phyloP scores from a whole-genome alignment of 2,797 vertebrate species.

The Pseudotriccus pelzelni region DNA sequence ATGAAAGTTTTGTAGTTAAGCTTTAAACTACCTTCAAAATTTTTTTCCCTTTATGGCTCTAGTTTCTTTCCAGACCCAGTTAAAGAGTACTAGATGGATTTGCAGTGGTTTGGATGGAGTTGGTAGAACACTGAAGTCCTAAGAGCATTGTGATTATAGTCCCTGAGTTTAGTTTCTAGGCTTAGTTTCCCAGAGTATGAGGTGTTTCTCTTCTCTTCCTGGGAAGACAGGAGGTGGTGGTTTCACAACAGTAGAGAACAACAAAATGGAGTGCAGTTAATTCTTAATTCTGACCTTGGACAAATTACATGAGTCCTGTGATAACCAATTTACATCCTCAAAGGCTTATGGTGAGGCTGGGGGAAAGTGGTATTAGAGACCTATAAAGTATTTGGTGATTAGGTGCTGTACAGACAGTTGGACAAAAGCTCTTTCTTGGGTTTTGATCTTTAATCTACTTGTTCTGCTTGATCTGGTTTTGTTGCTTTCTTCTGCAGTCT shows the following conservation, averaged over 20 bases:
- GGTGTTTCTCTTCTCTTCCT: neutral
- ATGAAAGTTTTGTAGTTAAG: neutral
- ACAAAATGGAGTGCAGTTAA: neutral
- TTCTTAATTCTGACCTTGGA: neutral
- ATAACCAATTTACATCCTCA: neutral
- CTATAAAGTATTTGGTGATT: neutral
- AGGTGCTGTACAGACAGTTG: neutral
- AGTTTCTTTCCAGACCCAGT: neutral
- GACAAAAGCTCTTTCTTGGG: neutral
- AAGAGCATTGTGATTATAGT: rapidly evolving
- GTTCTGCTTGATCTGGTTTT: neutral
- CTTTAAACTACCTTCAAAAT: neutral
- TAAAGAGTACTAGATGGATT: neutral
- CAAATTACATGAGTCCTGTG: neutral
- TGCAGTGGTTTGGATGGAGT: neutral
- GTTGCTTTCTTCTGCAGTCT: slow-evolving; percentile 15
- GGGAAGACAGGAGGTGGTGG: neutral
- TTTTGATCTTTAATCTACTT: neutral
- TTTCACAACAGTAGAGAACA: neutral
- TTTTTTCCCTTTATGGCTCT: neutral
- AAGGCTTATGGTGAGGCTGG: neutral
- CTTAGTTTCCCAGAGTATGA: neutral
- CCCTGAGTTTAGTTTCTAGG: neutral
- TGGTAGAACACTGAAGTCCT: neutral
- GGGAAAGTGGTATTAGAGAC: rapidly evolving